phyloP scores from a whole-genome alignment of 64 coral and sea anemone genomes.

The Porites australiensis region DNA sequence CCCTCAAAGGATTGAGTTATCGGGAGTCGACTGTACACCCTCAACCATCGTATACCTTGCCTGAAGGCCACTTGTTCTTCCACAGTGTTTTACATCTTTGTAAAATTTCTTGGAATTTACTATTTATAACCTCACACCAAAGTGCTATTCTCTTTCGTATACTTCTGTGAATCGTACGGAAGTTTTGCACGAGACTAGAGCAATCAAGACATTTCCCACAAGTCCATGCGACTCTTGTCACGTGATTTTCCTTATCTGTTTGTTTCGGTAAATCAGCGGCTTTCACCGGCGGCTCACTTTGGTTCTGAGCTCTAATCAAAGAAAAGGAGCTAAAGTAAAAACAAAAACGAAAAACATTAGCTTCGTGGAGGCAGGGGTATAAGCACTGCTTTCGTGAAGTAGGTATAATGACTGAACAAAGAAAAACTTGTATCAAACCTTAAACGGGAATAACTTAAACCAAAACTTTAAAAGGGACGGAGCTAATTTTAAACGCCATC shows the following conservation, averaged over 20 bases:
- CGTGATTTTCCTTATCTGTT: not conserved
- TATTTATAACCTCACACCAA: not conserved
- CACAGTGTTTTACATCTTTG: not conserved
- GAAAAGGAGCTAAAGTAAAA: not conserved
- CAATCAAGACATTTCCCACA: not conserved
- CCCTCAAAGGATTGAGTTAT: too few relatives aligned
- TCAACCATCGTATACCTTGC: conserved; percentile 2
- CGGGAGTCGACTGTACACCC: too few relatives aligned
- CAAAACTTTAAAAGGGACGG: too few relatives aligned
- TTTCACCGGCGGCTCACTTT: not conserved
- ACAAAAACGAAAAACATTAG: not conserved
- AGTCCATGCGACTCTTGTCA: not conserved
- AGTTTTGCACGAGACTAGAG: not conserved
- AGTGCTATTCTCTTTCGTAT: not conserved
- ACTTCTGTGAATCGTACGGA: not conserved
- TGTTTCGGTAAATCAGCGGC: not conserved
- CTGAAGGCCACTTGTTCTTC: conserved; percentile 19
- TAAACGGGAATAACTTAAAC: too few relatives aligned
- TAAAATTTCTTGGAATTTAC: conserved; percentile 24
- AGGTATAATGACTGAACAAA: too few relatives aligned
- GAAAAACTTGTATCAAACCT: too few relatives aligned
- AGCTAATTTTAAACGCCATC: too few relatives aligned
- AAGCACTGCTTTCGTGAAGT: too few relatives aligned
- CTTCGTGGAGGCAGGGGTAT: not conserved
- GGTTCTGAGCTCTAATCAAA: not conserved